Base-by-base conservation (phyloP, 1,140 invertebrate genomes). In the Tenebrio molitor region DNA sequence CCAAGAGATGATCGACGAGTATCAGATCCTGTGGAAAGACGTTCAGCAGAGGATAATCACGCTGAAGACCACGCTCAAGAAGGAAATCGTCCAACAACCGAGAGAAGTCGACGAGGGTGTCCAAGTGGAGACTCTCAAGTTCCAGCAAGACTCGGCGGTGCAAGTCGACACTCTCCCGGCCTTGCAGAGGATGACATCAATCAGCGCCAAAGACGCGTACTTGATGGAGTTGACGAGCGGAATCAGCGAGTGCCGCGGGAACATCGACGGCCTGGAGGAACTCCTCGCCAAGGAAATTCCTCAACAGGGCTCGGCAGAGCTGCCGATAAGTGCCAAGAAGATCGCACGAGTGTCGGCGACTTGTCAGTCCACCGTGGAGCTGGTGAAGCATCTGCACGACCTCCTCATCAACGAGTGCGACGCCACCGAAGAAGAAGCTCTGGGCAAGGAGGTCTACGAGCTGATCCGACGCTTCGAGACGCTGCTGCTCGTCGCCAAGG, bases 201-300 rank as follows among this genome's bases (percentile, higher is more conserved):
- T 95, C 53, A 93, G 92, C 15, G 90, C 92, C 0, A 91, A 91
- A 80, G 93, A 94, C 80, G 93, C 92, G 0, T 95, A 93, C 77
- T 81, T 90, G 17, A 89, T 88, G 69, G 93, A 95, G 81, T 80
- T 95, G 7, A 84, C 88, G 12, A 86, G 88, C 8, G 92, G 92
- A 0, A 85, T 94, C 0, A 83, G 81, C 1, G 91, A 92, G 76
- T 90, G 88, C 77, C 83, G 82, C 36, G 80, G 80, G 5, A 87
- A 88, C 67, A 74, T 92, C 15, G 84, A 88, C 12, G 81, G 85
- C 1, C 78, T 91, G 12, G 86, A 91, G 78, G 81, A 79, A 8
- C 84, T 86, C 0, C 81, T 91, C 16, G 78, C 81, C 2, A 83
- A 79, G 41, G 84, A 87, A 5, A 86, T 87, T 41, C 88, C 88